These are phyloP conservation scores for Hapalemur alaotrensis DNA, from an alignment of 2,797 vertebrate species.

Conservation along the genomic window DNA sequence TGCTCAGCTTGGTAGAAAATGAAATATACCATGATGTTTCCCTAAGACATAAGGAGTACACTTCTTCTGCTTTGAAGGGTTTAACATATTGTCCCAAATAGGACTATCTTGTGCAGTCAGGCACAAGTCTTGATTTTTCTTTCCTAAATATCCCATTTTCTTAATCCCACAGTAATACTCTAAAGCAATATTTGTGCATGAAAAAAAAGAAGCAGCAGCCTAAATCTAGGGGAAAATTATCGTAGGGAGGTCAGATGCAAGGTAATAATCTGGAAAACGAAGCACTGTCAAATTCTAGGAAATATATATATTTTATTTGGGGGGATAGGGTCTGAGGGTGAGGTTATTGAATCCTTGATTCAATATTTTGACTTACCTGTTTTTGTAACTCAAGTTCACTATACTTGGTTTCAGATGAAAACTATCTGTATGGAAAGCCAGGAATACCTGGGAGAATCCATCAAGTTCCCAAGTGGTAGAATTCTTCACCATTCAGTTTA, in stretches of 20 bases:
- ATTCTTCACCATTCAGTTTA: neutral
- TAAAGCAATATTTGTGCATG: neutral
- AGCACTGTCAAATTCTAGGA: neutral
- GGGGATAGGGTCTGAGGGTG: neutral
- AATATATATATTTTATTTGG: constrained; percentile 14
- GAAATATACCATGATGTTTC: neutral
- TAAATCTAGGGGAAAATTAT: neutral
- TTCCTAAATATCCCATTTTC: neutral
- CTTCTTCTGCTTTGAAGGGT: constrained; percentile 4
- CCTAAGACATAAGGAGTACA: neutral
- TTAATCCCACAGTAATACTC: neutral
- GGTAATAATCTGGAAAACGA: neutral
- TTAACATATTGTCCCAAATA: neutral
- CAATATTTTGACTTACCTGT: too few relatives aligned
- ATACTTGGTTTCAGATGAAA: too few relatives aligned
- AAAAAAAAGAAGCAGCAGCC: neutral
- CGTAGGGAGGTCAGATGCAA: neutral
- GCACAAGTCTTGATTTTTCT: neutral
- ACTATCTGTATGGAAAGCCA: neutral
- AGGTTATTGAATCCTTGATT: neutral
- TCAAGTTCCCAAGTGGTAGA: neutral
- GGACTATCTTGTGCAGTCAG: neutral
- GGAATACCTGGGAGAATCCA: neutral
- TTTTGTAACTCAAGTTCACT: too few relatives aligned
- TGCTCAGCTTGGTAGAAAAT: constrained; percentile 7